These are phyloP conservation scores for Nerophis lumbriciformis DNA, from an alignment of 2,113 vertebrate genomes.

Conservation along the genomic window DNA sequence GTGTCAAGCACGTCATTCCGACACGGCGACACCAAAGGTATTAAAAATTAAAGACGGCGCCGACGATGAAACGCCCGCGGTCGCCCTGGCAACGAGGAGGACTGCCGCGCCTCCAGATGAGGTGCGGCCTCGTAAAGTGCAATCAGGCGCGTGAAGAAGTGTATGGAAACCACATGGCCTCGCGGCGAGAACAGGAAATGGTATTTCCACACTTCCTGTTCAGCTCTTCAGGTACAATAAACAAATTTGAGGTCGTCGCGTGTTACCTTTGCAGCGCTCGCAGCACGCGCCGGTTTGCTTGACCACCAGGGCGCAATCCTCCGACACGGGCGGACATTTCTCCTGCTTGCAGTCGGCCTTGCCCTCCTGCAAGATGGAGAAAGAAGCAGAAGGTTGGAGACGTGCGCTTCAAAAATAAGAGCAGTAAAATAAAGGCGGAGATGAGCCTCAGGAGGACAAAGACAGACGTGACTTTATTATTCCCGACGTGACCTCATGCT, in stretches of 20 bases:
- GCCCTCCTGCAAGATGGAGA: conserved; percentile 74
- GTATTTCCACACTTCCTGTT: not conserved
- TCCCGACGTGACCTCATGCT: no score
- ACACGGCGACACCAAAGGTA: not conserved
- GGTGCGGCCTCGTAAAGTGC: conserved; percentile 50
- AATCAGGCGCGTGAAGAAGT: conserved; percentile 36
- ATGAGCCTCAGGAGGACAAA: not conserved
- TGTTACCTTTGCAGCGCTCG: conserved; percentile 90
- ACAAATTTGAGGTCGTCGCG: no score
- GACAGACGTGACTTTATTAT: no score
- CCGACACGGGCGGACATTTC: conserved; percentile 84
- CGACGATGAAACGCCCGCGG: no score
- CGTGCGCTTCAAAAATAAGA: no score
- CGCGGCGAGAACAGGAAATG: not conserved
- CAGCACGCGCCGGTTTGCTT: conserved; percentile 95
- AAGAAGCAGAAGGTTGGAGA: no score
- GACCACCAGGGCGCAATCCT: conserved; percentile 90
- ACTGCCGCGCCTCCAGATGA: conserved; percentile 43
- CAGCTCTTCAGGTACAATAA: not conserved
- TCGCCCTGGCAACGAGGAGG: conserved; percentile 21
- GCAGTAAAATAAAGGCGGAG: not conserved
- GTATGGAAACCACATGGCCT: not conserved
- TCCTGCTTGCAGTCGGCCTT: conserved; percentile 96
- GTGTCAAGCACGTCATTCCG: not conserved
- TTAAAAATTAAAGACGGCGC: no score